A percentile compares a stretch with the other conserved stretches of the same genome.
Conservation (phyloP, 2,113 vertebrate genomes). For the Platichthys flesus region DNA sequence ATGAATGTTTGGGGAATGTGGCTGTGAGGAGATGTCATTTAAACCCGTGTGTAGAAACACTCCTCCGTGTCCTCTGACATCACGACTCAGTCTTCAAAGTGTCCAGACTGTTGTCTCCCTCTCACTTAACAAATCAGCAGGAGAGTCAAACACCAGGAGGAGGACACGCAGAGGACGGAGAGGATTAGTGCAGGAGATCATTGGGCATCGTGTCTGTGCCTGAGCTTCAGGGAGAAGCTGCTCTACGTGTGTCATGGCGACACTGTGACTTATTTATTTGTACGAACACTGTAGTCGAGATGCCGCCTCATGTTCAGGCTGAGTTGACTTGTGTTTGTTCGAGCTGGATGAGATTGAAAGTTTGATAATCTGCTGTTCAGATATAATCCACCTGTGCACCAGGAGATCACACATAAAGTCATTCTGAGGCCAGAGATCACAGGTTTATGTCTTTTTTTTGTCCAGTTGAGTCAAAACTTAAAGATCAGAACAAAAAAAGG, state of each 20-base stretch:
- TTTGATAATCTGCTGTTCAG: constrained; percentile 2
- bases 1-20: background rate
- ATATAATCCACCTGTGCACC: constrained; percentile 29
- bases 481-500: too few relatives aligned
- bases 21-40: too few relatives aligned
- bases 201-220: constrained; percentile 1
- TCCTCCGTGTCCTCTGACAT: background rate
- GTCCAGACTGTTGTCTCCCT: constrained; percentile 18
- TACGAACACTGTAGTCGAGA: background rate
- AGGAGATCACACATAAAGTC: constrained; percentile 17
- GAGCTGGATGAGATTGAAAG: background rate
- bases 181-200: constrained; percentile 5
- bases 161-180: background rate
- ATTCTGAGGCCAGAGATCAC: background rate
- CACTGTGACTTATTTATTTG: background rate
- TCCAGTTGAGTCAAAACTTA: too few relatives aligned
- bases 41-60: background rate
- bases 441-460: background rate
- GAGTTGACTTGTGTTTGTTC: background rate
- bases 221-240: background rate
- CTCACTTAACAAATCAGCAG: background rate
- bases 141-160: background rate
- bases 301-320: background rate
- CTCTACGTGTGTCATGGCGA: background rate
- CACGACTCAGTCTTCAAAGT: background rate